Evolutionary conservation across 2,797 vertebrate genomes (phyloP).

Genomic region (Basileuterus tristriatus): DNA sequence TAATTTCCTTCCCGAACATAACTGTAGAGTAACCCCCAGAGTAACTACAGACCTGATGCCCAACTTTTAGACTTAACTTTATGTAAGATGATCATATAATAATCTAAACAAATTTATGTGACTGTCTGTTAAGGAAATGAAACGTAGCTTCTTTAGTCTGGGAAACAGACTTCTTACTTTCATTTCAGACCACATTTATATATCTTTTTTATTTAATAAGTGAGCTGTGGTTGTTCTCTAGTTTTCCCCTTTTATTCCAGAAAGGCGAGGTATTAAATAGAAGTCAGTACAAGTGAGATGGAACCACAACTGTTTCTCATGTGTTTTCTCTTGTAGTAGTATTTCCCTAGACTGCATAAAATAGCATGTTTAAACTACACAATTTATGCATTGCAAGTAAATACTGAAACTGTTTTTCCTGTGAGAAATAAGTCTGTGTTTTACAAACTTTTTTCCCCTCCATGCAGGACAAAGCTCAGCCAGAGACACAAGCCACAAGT

Average conservation of each 20-base stretch:
- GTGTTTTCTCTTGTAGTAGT: not conserved
- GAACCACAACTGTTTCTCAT: not conserved
- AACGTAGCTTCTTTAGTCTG: not conserved
- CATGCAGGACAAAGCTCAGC: constrained; percentile 91
- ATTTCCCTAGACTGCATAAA: not conserved
- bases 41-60: not conserved
- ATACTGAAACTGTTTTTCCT: not conserved
- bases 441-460: not conserved
- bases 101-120: not conserved
- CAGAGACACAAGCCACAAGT: constrained; percentile 86
- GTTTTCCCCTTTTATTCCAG: not conserved
- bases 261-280: not conserved
- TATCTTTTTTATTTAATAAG: not conserved
- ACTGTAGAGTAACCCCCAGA: not conserved
- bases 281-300: not conserved
- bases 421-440: not conserved
- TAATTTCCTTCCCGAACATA: not conserved
- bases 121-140: not conserved
- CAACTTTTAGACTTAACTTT: not conserved
- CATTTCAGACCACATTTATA: not conserved
- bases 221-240: not conserved
- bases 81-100: not conserved
- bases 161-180: not conserved
- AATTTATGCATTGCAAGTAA: not conserved
- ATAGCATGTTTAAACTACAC: not conserved